Conservation (phyloP, 2,113 vertebrate genomes). For the Cyanistes caeruleus region DNA sequence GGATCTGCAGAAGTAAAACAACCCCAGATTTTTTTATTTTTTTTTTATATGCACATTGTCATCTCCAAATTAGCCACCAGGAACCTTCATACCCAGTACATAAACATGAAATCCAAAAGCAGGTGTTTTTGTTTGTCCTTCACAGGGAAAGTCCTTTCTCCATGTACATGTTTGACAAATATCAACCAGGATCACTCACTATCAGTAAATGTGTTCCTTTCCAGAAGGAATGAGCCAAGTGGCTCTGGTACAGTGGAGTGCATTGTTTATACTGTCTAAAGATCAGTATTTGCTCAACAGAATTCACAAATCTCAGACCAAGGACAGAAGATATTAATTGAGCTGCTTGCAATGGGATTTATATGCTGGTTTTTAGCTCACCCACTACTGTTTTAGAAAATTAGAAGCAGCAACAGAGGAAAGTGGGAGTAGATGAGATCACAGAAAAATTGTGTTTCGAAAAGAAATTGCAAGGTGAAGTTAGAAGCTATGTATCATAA, state of each 20-base stretch:
- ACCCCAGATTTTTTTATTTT: background rate
- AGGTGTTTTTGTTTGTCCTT: background rate
- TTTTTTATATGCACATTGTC: background rate
- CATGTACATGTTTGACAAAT: background rate
- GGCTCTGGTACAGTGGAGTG: background rate
- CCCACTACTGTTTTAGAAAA: background rate
- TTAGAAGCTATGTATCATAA: background rate
- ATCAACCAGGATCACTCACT: background rate
- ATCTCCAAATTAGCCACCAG: background rate
- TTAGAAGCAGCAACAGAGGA: background rate
- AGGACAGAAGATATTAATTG: background rate
- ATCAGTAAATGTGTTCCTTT: background rate
- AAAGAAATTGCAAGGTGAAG: background rate
- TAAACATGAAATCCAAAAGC: background rate
- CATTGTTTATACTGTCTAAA: background rate
- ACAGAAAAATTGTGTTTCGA: background rate
- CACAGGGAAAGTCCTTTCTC: background rate
- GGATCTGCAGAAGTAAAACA: background rate
- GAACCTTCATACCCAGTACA: background rate
- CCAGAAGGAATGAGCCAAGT: background rate
- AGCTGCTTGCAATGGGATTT: background rate
- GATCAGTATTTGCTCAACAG: background rate
- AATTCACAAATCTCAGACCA: background rate
- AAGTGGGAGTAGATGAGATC: background rate
- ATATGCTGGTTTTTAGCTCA: background rate